Percentiles rank a stretch among this genome's conserved stretches.
phyloP scores from a whole-genome alignment of 2,113 vertebrate species.

The Planiliza haematocheilus region DNA sequence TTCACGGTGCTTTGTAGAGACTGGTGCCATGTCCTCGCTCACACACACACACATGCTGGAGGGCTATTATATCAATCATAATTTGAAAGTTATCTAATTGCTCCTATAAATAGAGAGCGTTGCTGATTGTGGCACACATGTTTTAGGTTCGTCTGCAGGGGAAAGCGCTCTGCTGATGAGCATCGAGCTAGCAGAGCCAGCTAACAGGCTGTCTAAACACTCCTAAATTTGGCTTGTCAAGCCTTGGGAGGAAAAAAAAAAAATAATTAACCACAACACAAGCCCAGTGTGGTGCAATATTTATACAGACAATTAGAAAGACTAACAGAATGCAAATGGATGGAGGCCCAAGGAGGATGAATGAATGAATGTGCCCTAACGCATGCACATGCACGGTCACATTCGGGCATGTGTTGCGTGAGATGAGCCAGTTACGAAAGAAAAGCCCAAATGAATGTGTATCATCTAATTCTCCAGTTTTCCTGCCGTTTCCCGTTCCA shows the following conservation, averaged over 20 bases:
- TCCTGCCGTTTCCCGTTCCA: slow-evolving; percentile 19
- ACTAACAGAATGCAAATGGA: slow-evolving; percentile 60
- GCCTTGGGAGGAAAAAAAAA: slow-evolving; percentile 27
- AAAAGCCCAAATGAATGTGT: slow-evolving; percentile 66
- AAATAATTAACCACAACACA: slow-evolving; percentile 59
- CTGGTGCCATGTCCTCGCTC: slow-evolving; percentile 9
- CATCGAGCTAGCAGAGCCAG: slow-evolving; percentile 21
- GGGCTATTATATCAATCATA: slow-evolving; percentile 25
- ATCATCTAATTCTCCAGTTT: slow-evolving; percentile 44
- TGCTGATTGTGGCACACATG: slow-evolving; percentile 30
- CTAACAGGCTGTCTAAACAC: slow-evolving; percentile 49
- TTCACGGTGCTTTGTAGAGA: slow-evolving; percentile 10
- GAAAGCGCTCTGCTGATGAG: slow-evolving; percentile 48
- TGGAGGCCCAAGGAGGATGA: slow-evolving; percentile 37
- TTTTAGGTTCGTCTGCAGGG: slow-evolving; percentile 50
- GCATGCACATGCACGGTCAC: background rate
- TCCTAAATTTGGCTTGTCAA: slow-evolving; percentile 47
- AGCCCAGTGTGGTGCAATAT: slow-evolving; percentile 58
- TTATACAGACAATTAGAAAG: slow-evolving; percentile 74
- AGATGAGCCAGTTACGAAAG: slow-evolving; percentile 61
- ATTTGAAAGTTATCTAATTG: slow-evolving; percentile 26
- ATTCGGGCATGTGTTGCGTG: slow-evolving; percentile 65
- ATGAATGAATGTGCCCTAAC: slow-evolving; percentile 5
- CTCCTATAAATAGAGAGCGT: slow-evolving; percentile 57
- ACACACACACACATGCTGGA: slow-evolving; percentile 26